Evolutionary conservation across 2,113 vertebrate genomes (phyloP).

Genomic region (Sphaerodactylus townsendi): DNA sequence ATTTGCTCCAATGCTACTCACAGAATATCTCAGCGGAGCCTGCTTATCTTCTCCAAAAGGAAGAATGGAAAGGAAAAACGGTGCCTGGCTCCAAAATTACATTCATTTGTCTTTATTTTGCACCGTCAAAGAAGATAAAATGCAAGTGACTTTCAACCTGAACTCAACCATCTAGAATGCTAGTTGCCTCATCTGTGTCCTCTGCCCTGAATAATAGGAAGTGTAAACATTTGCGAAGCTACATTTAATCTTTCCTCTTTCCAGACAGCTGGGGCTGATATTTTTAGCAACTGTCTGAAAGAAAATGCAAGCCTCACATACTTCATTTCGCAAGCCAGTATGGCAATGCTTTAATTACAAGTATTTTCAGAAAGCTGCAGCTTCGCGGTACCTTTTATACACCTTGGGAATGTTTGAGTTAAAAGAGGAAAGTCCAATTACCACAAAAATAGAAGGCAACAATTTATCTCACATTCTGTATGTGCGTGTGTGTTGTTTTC

Average conservation of each 20-base stretch:
- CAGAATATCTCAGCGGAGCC: not conserved
- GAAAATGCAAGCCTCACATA: not conserved
- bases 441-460: not conserved
- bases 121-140: constrained; percentile 12
- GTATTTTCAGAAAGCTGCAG: not conserved
- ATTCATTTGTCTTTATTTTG: not conserved
- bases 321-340: not conserved
- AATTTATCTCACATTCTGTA: too few species aligned
- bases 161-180: not conserved
- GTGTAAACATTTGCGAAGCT: not conserved
- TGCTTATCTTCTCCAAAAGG: not conserved
- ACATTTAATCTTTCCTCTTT: not conserved
- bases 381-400: not conserved
- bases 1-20: not conserved
- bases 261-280: not conserved
- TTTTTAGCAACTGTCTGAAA: not conserved
- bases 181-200: constrained; percentile 8
- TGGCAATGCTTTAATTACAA: too few species aligned
- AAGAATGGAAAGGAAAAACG: not conserved
- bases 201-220: not conserved
- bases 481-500: not conserved
- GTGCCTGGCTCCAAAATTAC: not conserved
- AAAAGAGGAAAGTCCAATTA: not conserved
- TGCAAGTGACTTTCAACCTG: constrained; percentile 1
- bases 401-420: not conserved